Evolutionary conservation across 2,797 vertebrate species (phyloP), one percentile per base, ranked within the genome.

Genomic region (Masticophis lateralis): DNA sequence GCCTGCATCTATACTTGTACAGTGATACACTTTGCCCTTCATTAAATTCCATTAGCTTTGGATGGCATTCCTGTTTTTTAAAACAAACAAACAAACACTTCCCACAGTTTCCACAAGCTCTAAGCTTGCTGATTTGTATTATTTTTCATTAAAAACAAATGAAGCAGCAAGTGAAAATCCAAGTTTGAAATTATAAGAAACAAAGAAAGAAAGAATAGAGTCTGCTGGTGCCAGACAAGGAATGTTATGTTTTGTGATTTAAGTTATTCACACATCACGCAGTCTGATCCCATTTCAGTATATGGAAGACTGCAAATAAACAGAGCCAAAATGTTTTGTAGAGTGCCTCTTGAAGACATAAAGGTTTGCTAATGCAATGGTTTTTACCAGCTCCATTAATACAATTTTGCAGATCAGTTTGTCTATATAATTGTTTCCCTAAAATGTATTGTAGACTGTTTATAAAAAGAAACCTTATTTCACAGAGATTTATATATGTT

Each of bases 61-160:
- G 89, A 93, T 94, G 96, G 92, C 88, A 87, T 96, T 96, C 95
- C 95, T 95, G 93, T n/a, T 94, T 90, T 43, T 89, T 3, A 14
- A 94, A 95, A 51, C 6, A 53, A 51, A n/a, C 37, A 86, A 91
- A n/a, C 13, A 87, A 9, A 5, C n/a, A 92, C 86, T 25, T 61
- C 53, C 53, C 61, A 37, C 88, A 69, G 95, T 96, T 96, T 97
- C 92, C 86, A 95, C 91, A 83, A 92, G 94, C 94, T 95, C 91
- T 96, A 95, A 95, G 95, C 27, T 88, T 93, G 86, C 37, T 88
- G 12, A 55, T 91, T 27, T 87, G 5, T 51, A 66, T 87, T 87
- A 3, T 5, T 32, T 86, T 91, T 43, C 18, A 10, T 92, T 91
- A 61, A 69, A 83, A 59, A 69, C 27, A 93, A 91, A 89, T 18